Evolutionary conservation across 2,797 vertebrate genomes (phyloP).

Genomic region (Lindbergichthys nudifrons): DNA sequence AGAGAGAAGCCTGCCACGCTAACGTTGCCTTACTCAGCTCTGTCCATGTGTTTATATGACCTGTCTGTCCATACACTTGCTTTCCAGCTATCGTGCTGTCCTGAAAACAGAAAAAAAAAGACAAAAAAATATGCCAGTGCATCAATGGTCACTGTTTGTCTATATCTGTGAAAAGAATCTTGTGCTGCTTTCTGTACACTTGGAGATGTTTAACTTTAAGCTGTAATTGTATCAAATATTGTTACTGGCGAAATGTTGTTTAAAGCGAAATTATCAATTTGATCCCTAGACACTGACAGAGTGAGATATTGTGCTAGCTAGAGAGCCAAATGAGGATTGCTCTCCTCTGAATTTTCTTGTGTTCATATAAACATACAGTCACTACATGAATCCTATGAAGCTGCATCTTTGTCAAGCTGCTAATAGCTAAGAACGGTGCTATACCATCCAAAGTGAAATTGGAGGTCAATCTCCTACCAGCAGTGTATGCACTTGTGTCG

Average conservation of each 20-base stretch:
- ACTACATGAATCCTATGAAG: constrained; percentile 85
- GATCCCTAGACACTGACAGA: constrained; percentile 82
- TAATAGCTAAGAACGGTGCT: constrained; percentile 86
- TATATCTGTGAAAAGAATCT: constrained; percentile 76
- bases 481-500: constrained; percentile 87
- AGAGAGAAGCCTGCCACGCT: constrained; percentile 85
- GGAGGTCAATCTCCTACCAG: constrained; percentile 85
- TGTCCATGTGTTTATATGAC: constrained; percentile 83
- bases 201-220: constrained; percentile 83
- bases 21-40: constrained; percentile 88
- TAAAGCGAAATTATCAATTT: constrained; percentile 80
- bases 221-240: constrained; percentile 82
- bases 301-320: constrained; percentile 83
- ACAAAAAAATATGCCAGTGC: constrained; percentile 76
- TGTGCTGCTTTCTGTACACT: constrained; percentile 86
- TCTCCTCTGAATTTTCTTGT: constrained; percentile 83
- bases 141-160: constrained; percentile 84
- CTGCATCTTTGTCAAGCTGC: constrained; percentile 88
- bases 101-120: constrained; percentile 47
- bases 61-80: constrained; percentile 82
- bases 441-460: constrained; percentile 88
- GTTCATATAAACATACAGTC: constrained; percentile 81
- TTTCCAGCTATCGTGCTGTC: constrained; percentile 83
- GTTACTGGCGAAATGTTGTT: constrained; percentile 77
- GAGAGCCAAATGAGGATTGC: constrained; percentile 84